These are phyloP conservation scores for Enteromius paludinosus DNA, from an alignment of 2,797 vertebrate genomes.

Conservation along the genomic window DNA sequence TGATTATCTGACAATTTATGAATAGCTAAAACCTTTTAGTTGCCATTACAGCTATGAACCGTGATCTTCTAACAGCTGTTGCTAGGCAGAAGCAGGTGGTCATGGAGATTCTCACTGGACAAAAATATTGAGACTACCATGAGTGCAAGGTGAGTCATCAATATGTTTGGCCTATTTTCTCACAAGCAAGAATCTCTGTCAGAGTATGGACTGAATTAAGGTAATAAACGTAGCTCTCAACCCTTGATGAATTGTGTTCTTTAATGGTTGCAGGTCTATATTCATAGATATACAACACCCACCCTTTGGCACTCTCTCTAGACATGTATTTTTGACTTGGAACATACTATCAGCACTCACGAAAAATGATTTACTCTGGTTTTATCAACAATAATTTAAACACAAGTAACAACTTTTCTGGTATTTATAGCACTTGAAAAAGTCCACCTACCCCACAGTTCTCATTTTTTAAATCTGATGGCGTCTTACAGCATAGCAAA, in stretches of 20 bases:
- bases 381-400: background rate
- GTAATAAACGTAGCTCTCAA: background rate
- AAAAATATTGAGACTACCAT: background rate
- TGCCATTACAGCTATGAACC: background rate
- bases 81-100: constrained; percentile 17
- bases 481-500: background rate
- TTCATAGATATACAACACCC: background rate
- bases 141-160: constrained; percentile 11
- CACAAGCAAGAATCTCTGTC: background rate
- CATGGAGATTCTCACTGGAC: background rate
- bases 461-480: background rate
- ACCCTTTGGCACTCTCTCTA: background rate
- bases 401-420: background rate
- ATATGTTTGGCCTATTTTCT: background rate
- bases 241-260: background rate
- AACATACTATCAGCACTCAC: background rate
- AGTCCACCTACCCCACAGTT: too few relatives aligned
- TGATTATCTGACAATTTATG: background rate
- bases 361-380: background rate
- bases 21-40: background rate
- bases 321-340: background rate
- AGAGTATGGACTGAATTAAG: background rate
- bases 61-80: constrained; percentile 1
- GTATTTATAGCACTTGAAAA: background rate
- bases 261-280: background rate